These are phyloP conservation scores for Napeogenes inachia DNA, from an alignment of 2,888 invertebrate species.

Conservation along the genomic window DNA sequence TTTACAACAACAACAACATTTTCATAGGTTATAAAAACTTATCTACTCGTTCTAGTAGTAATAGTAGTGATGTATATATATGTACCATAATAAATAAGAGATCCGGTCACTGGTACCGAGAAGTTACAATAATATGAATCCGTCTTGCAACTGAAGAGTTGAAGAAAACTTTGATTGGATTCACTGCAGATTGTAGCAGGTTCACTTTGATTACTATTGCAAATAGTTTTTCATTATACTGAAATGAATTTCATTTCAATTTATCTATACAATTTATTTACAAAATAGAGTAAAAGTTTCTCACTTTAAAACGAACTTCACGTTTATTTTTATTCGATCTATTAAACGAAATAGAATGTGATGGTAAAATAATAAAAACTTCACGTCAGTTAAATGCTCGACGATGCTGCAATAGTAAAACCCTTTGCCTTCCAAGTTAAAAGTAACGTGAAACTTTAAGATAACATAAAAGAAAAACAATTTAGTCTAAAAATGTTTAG, in stretches of 20 bases:
- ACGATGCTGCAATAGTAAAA: not conserved
- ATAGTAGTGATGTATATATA: not conserved
- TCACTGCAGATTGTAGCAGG: slow-evolving; percentile 15
- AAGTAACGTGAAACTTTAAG: not conserved
- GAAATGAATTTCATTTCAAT: slow-evolving; percentile 2
- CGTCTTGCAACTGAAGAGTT: slow-evolving; percentile 22
- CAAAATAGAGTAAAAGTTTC: not conserved
- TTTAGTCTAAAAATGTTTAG: slow-evolving; percentile 10
- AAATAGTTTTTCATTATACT: slow-evolving; percentile 4
- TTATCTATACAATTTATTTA: slow-evolving; percentile 2
- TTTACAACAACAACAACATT: too few relatives aligned
- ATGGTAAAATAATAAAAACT: too few relatives aligned
- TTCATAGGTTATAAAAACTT: too few relatives aligned
- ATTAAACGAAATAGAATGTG: too few relatives aligned
- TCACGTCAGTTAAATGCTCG: too few relatives aligned
- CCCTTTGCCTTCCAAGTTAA: not conserved
- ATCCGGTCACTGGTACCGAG: slow-evolving; percentile 11
- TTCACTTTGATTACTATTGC: slow-evolving; percentile 3
- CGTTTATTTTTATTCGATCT: too few relatives aligned
- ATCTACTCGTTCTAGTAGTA: not conserved
- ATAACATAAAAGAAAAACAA: not conserved
- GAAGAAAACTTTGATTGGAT: slow-evolving; percentile 33
- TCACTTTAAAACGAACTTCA: too few relatives aligned
- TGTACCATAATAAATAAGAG: not conserved
- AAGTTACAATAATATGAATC: slow-evolving; percentile 28